A percentile compares a stretch with the other conserved stretches of the same genome.
Conservation (phyloP, 2,113 vertebrate genomes). For the Chitala chitala region DNA sequence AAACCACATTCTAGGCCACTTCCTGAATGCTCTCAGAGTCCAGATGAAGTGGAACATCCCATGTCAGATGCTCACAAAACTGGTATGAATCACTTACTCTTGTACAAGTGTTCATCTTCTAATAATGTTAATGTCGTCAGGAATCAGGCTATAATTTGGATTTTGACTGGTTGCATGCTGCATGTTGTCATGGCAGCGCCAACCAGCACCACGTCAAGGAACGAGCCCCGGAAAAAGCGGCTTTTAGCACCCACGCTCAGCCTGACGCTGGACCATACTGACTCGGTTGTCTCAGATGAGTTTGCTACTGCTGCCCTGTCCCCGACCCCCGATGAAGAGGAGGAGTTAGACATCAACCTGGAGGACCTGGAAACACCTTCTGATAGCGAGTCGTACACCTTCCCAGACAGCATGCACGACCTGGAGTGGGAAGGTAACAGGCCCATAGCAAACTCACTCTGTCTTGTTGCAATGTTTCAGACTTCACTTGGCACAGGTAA, state of each 20-base stretch:
- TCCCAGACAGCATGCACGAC: constrained; percentile 55
- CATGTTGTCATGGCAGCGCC: constrained; percentile 39
- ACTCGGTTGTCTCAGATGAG: constrained; percentile 31
- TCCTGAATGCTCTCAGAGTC: constrained; percentile 46
- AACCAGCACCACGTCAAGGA: constrained; percentile 59
- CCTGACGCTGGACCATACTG: constrained; percentile 45
- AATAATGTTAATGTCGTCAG: background rate
- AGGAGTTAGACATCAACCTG: constrained; percentile 67
- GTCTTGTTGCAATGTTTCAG: too few relatives aligned
- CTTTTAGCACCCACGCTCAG: constrained; percentile 62
- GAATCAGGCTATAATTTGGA: background rate
- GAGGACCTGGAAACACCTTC: constrained; percentile 74
- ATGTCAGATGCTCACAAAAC: constrained; percentile 24
- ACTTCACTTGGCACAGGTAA: background rate
- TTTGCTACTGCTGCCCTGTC: constrained; percentile 40
- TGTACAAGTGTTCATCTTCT: too few relatives aligned
- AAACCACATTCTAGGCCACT: constrained; percentile 43
- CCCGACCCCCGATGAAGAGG: constrained; percentile 37
- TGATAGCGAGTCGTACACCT: constrained; percentile 67
- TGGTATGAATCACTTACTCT: constrained; percentile 17
- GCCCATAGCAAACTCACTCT: too few relatives aligned
- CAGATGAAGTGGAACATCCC: constrained; percentile 32
- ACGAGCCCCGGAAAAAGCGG: constrained; percentile 57
- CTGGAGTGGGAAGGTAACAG: constrained; percentile 75
- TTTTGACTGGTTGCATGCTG: background rate